These are phyloP conservation scores for Thripadectes ignobilis DNA, from an alignment of 2,797 vertebrate species.

Conservation along the genomic window DNA sequence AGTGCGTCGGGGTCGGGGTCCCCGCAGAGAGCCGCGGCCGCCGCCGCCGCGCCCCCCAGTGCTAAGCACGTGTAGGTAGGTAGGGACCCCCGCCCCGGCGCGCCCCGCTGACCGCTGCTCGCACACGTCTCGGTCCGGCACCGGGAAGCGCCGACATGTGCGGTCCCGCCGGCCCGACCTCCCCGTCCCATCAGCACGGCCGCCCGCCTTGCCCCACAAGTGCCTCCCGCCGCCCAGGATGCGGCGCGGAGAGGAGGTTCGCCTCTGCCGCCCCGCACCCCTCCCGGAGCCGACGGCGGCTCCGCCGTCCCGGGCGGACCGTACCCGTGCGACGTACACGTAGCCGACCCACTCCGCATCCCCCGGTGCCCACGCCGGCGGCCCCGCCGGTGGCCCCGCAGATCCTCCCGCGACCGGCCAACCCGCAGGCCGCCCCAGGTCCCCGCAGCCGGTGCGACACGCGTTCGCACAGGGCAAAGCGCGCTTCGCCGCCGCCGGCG, in stretches of 20 bases:
- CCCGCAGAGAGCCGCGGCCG: not conserved
- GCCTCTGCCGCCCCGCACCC: not conserved
- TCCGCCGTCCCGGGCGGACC: not conserved
- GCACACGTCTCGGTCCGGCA: not conserved
- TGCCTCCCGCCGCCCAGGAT: not conserved
- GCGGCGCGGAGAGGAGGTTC: not conserved
- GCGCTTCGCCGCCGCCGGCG: not conserved
- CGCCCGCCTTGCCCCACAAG: not conserved
- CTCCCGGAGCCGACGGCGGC: not conserved
- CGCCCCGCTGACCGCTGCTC: not conserved
- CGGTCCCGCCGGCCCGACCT: not conserved
- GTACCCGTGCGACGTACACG: not conserved
- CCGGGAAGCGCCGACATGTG: not conserved
- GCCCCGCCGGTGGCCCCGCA: not conserved
- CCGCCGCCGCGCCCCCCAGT: not conserved
- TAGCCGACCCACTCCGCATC: not conserved
- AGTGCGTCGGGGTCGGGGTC: not conserved
- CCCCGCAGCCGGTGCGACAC: not conserved
- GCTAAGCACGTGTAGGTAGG: conserved; percentile 55
- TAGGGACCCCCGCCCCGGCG: not conserved
- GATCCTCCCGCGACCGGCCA: not conserved
- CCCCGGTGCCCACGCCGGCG: not conserved
- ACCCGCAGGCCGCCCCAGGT: not conserved
- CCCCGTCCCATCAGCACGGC: not conserved
- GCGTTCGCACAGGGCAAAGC: not conserved